Evolutionary conservation across 2,888 invertebrate species (phyloP), one percentile per base, ranked within the genome.

Genomic region (Drepanosiphum platanoidis): DNA sequence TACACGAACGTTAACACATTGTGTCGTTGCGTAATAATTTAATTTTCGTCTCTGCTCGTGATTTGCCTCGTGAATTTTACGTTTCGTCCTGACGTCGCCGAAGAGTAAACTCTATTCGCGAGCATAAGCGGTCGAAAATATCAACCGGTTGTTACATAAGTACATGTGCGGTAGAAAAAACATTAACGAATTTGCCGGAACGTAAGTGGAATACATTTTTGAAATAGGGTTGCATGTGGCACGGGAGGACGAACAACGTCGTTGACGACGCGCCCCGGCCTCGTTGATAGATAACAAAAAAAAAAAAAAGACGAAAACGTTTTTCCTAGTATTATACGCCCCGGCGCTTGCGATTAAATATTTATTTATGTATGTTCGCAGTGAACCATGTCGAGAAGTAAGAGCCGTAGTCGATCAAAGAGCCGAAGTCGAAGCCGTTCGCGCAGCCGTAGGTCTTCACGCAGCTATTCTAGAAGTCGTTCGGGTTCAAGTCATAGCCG

Each of bases 351-450:
- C 27, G 27, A 27, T 13, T 13, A 30, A 32, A 66, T 66, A 15
- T 66, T 66, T 18, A 52, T 42, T 13, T 46, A 15, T 34, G 3
- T 32, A n/a, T 3, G 7, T n/a, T 0, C 1, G 1, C 18, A 84
- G 84, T 52, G 84, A 77, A 68, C 18, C 66, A 84, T 84, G 84
- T 77, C 77, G 52, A 84, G 84, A 84, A 84, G 84, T 36, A 84
- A 84, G 84, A 84, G 84, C 52, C 84, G 66, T 27, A 87, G 87
- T 58, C 86, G 87, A 52, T 87, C 87, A 70, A 86, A 81, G 74
- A 87, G 87, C 64, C 77, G 86, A 82, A 87, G 87, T 78, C 79
- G 46, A 30, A 86, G 86, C 64, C 78, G 77, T 74, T 86, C 86
- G 46, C 80, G 79, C 39, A 86, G 86, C 34, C 84, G 86, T 30